These are phyloP conservation scores for Argynnis bischoffii DNA, from an alignment of 2,888 invertebrate genomes.

Conservation along the genomic window DNA sequence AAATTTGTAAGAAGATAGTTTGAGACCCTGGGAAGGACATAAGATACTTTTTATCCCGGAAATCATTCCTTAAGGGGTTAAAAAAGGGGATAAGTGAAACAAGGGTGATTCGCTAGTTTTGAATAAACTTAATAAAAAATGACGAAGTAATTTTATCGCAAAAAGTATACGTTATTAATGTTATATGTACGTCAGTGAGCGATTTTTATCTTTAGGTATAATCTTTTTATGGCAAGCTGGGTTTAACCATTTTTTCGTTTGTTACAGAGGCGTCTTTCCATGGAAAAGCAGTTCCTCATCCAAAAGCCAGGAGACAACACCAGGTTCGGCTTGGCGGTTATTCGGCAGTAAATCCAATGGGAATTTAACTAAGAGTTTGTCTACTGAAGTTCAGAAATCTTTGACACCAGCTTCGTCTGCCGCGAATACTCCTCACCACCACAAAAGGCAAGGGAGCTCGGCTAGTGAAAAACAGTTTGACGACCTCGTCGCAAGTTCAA, in stretches of 20 bases:
- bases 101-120: too few relatives aligned
- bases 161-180: neutral
- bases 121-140: too few relatives aligned
- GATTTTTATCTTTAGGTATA: neutral
- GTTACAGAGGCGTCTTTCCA: constrained; percentile 80
- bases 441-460: constrained; percentile 74
- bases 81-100: too few relatives aligned
- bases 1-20: too few relatives aligned
- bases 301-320: constrained; percentile 57
- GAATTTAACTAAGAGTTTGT: constrained; percentile 60
- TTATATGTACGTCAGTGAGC: neutral
- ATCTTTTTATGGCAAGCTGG: neutral
- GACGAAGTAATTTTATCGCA: neutral
- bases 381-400: constrained; percentile 60
- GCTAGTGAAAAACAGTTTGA: constrained; percentile 81
- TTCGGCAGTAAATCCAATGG: constrained; percentile 73
- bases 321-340: constrained; percentile 63
- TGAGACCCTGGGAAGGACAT: too few relatives aligned
- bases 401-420: constrained; percentile 66
- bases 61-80: too few relatives aligned
- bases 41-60: too few relatives aligned
- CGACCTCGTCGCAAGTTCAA: constrained; percentile 86
- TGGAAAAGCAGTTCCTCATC: constrained; percentile 74
- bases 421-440: constrained; percentile 71
- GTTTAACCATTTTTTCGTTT: constrained; percentile 43